Percentiles rank a stretch among this genome's conserved stretches.
These are phyloP conservation scores for Andinoacara biseriatus DNA, from an alignment of 2,113 vertebrate species.

Conservation along the genomic window DNA sequence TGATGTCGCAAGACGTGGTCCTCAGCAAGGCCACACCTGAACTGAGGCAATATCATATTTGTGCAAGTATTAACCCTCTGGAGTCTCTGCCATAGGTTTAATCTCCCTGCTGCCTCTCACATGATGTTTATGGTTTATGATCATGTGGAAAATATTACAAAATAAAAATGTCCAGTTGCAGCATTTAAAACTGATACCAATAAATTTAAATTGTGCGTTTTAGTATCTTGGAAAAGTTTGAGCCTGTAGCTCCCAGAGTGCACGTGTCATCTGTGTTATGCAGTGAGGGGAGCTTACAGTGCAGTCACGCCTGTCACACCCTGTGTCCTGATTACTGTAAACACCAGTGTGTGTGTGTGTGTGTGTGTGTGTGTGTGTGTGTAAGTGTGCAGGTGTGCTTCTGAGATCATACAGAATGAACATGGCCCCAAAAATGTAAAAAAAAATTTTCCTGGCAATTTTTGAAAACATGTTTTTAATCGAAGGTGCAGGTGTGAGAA, in stretches of 20 bases:
- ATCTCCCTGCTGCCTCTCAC: neutral
- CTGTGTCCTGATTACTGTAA: neutral
- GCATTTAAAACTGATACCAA: too few relatives aligned
- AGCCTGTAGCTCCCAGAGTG: neutral
- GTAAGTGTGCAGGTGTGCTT: neutral
- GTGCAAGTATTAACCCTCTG: neutral
- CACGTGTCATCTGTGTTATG: neutral
- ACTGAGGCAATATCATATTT: neutral
- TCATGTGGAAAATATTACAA: neutral
- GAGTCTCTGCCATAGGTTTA: neutral
- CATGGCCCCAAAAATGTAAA: neutral
- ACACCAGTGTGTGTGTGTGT: neutral
- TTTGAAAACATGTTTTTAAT: neutral
- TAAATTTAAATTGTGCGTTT: fast-evolving
- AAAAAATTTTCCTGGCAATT: neutral
- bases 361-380: neutral
- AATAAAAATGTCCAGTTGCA: neutral
- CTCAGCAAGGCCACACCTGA: neutral
- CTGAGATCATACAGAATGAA: neutral
- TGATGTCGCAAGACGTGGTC: neutral
- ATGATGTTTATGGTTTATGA: neutral
- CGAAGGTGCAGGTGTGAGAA: neutral
- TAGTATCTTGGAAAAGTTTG: neutral
- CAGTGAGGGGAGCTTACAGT: neutral
- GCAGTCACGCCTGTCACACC: fast-evolving